Base-by-base conservation (phyloP, 64 coral and sea anemone genomes). In the Actinia equina region DNA sequence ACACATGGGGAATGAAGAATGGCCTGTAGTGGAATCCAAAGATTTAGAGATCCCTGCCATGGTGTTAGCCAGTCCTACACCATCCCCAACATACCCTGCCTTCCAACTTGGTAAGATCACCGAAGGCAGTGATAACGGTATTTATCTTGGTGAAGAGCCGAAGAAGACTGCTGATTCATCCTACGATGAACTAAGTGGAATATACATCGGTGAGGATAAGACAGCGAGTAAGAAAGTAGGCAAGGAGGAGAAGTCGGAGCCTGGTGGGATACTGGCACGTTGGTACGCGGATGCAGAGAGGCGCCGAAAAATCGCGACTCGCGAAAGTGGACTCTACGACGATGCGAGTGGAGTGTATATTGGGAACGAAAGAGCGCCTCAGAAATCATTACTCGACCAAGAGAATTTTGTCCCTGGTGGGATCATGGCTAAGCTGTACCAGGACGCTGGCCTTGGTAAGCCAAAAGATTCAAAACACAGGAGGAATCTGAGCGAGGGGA, bases 281-380 rank as follows among this genome's bases (percentile, higher is more conserved):
- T 96, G 94, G 94, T 89, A 89, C 26, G 92, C 93, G 54, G 92
- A 96, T 9, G 94, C 94, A 7, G 94, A 96, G 69, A 44, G 94
- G 41, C 69, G 91, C 17, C 85, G 94, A 10, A 96, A 90, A 49
- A 93, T 96, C 71, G 94, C 79, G 51, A 96, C 79, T 3, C 82
- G 88, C 58, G 94, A 96, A 43, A 89, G 88, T 3, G 94, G 91
- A 18, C 58, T 95, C 41, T 99, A 99, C 63, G 97, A 99, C 71
- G 97, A 95, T 43, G 91, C 85, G 14, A 99, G 97, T 43, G 97
- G 97, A 37, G 97, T 99, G 3, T 99, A 99, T 59, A 65, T 99
- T 6, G 97, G 97, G 26, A 93, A 99, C 17, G 93, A 99, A 20
- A 92, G 88, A 49, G 20, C 37, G 52, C 12, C 89, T 52, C 55